These are phyloP conservation scores for Heliangelus exortis DNA, from an alignment of 2,797 vertebrate genomes.

Conservation along the genomic window DNA sequence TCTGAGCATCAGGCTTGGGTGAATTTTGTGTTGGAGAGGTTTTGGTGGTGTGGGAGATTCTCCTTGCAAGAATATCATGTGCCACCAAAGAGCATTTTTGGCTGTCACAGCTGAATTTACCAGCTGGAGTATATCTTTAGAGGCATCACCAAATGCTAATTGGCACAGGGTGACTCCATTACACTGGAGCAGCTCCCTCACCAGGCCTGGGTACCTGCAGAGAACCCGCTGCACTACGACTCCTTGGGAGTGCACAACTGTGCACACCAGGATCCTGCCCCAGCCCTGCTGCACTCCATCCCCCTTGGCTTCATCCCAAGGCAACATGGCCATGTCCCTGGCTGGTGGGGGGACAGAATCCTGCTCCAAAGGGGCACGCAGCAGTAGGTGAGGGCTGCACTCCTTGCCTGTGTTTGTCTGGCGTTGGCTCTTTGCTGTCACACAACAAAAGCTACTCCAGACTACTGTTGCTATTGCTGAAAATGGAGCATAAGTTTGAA, in stretches of 20 bases:
- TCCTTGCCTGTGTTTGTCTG: not conserved
- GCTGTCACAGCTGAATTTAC: not conserved
- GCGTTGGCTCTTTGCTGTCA: not conserved
- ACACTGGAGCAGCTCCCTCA: not conserved
- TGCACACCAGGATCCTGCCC: not conserved
- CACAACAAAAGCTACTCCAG: not conserved
- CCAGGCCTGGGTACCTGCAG: not conserved
- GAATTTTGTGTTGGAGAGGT: not conserved
- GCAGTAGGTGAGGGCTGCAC: not conserved
- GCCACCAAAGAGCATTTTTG: not conserved
- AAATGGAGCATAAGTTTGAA: not conserved
- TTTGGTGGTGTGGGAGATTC: not conserved
- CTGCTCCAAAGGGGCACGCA: not conserved
- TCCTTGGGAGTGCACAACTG: not conserved
- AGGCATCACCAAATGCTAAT: not conserved
- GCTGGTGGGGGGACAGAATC: rapidly evolving
- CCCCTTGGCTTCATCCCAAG: not conserved
- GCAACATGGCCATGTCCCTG: rapidly evolving
- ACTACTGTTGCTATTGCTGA: not conserved
- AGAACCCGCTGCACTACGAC: not conserved
- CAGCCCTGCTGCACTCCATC: not conserved
- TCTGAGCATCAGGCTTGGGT: not conserved
- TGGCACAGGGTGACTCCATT: rapidly evolving
- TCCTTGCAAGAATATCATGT: not conserved
- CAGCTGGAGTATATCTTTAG: not conserved